Evolutionary conservation across 37 sponge, comb jelly and placozoan genomes (phyloP), one percentile per base, ranked within the genome.

Genomic region (Spongilla lacustris): DNA sequence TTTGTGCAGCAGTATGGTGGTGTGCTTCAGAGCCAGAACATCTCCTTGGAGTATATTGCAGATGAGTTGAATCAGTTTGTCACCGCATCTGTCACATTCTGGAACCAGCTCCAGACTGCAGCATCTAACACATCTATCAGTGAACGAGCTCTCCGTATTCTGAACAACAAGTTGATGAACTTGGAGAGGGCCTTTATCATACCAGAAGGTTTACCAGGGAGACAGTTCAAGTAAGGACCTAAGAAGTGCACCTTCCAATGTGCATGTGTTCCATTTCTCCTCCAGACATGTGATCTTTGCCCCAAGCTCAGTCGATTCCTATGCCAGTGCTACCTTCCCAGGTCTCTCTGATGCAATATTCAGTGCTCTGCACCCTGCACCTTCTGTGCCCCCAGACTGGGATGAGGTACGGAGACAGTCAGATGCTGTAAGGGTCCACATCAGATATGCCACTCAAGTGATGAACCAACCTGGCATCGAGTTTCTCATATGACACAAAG

Each of bases 251-350:
- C 8, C 46, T 46, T 46, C 46, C 46, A 46, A 46, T 46, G 46
- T 46, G 46, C 46, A 46, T 46, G 46, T 10, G n/a, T n/a, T n/a
- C n/a, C 46, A 46, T 46, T 46, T 46, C 46, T 46, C 8, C 46
- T 89, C 4, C 83, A 97, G 97, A 66, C 97, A 97, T 88, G 87
- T 94, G 46, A 67, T 97, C 25, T 97, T 89, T 87, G 97, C 95
- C 28, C 95, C 95, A 33, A 94, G 95, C 50, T 86, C 90, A n/a
- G 78, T 78, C 77, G 90, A 97, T 78, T 31, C 58, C 13, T 97
- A 97, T 88, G 91, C 87, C 24, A 80, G 93, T 29, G 85, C 95
- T 71, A 70, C 75, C 24, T 97, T 97, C 73, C 97, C 97, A 66
- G 95, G 97, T 25, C 76, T 97, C 41, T 66, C 74, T 25, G 97